Evolutionary conservation across 92 coral and sea anemone species (phyloP).

Genomic region (Bergia sp.): DNA sequence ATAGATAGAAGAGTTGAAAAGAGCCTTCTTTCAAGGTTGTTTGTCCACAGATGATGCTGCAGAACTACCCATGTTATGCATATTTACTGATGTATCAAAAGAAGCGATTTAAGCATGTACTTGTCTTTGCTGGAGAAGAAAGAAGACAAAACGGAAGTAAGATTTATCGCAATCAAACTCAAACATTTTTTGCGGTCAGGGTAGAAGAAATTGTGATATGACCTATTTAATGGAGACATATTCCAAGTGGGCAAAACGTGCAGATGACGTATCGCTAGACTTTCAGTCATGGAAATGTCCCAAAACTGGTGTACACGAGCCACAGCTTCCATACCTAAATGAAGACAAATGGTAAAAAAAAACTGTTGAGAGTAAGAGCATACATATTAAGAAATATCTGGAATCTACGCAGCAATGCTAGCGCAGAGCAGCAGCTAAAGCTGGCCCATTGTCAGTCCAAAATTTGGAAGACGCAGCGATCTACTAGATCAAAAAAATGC

Average conservation of each 20-base stretch:
- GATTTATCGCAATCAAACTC: conserved; percentile 6
- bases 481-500: conserved; percentile 56
- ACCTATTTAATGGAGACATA: conserved; percentile 62
- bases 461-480: conserved; percentile 52
- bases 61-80: conserved; percentile 48
- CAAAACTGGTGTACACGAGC: conserved; percentile 58
- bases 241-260: conserved; percentile 62
- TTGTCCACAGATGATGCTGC: conserved; percentile 31
- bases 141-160: neutral
- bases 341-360: conserved; percentile 51
- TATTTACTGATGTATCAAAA: conserved; percentile 52
- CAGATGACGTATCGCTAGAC: conserved; percentile 61
- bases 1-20: conserved; percentile 47
- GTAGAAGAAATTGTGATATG: conserved; percentile 58
- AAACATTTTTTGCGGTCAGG: conserved; percentile 66
- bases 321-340: conserved; percentile 47
- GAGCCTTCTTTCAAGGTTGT: conserved; percentile 51
- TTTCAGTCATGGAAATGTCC: conserved; percentile 45
- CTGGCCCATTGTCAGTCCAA: conserved; percentile 41
- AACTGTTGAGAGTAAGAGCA: conserved; percentile 56
- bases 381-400: conserved; percentile 44
- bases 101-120: conserved; percentile 61
- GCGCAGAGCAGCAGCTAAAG: neutral
- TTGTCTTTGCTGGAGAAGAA: conserved; percentile 35
- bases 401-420: conserved; percentile 27